Conservation (phyloP, 2,888 invertebrate genomes). For the Tipula confusa region DNA sequence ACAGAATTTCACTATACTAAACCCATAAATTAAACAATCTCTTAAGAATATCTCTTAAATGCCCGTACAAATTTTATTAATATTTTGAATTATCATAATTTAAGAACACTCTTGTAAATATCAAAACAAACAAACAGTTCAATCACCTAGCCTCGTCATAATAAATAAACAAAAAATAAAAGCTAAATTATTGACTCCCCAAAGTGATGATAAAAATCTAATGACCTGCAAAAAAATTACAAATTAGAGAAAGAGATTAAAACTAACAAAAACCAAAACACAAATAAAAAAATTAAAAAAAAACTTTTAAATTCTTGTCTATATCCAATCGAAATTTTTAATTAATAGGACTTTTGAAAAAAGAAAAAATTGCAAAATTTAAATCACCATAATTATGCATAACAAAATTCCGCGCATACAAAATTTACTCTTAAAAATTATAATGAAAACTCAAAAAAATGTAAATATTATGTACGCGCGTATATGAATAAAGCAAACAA, state of each 20-base stretch:
- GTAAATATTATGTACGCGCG: background rate
- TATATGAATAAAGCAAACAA: background rate
- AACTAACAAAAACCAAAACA: too few species aligned
- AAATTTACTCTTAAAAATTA: too few species aligned
- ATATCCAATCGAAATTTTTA: background rate
- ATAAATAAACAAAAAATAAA: background rate
- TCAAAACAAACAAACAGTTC: background rate
- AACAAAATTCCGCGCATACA: background rate
- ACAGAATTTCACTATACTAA: too few species aligned
- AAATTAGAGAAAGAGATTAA: background rate
- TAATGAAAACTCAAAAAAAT: background rate
- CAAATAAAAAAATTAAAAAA: too few species aligned
- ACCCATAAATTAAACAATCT: too few species aligned
- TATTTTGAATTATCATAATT: background rate
- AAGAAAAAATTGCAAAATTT: background rate
- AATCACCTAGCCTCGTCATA: background rate
- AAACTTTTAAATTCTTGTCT: background rate
- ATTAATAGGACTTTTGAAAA: background rate
- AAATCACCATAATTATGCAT: conserved; percentile 12
- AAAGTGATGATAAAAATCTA: conserved; percentile 9
- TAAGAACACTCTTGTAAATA: background rate
- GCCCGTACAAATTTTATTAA: too few species aligned
- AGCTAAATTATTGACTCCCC: background rate
- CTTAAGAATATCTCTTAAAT: too few species aligned
- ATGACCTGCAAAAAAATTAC: conserved; percentile 13